Conservation (phyloP, 2,113 vertebrate genomes). For the Saguinus imperator region DNA sequence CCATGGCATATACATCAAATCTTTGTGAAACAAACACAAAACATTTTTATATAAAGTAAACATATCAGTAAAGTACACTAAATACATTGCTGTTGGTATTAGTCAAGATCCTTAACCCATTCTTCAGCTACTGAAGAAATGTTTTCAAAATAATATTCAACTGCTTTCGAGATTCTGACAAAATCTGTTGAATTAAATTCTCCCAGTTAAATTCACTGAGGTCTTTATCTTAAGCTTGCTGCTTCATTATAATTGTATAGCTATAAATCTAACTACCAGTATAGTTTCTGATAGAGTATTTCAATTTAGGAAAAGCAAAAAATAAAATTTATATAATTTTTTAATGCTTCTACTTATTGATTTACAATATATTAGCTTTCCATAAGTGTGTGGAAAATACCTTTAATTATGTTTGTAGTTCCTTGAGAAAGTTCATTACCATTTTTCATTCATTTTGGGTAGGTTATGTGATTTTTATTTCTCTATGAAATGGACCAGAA, state of each 20-base stretch:
- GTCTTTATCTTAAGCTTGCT: neutral
- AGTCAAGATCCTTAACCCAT: neutral
- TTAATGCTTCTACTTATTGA: neutral
- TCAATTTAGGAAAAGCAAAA: neutral
- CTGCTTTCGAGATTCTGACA: neutral
- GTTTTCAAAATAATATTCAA: neutral
- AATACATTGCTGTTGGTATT: neutral
- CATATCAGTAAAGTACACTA: neutral
- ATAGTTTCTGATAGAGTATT: neutral
- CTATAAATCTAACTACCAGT: neutral
- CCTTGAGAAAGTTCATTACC: neutral
- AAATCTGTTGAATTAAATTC: neutral
- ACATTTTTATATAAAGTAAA: neutral
- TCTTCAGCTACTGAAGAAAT: neutral
- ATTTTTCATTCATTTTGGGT: conserved; percentile 1
- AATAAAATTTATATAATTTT: neutral
- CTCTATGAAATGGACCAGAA: neutral
- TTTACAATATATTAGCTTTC: neutral
- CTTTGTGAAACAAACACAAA: neutral
- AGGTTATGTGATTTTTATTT: neutral
- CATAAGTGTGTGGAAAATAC: neutral
- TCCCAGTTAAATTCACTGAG: neutral
- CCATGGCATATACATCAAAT: neutral
- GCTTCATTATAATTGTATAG: neutral
- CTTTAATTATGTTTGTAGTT: neutral